phyloP scores from a whole-genome alignment of 1,140 invertebrate species.

The Latrodectus geometricus region DNA sequence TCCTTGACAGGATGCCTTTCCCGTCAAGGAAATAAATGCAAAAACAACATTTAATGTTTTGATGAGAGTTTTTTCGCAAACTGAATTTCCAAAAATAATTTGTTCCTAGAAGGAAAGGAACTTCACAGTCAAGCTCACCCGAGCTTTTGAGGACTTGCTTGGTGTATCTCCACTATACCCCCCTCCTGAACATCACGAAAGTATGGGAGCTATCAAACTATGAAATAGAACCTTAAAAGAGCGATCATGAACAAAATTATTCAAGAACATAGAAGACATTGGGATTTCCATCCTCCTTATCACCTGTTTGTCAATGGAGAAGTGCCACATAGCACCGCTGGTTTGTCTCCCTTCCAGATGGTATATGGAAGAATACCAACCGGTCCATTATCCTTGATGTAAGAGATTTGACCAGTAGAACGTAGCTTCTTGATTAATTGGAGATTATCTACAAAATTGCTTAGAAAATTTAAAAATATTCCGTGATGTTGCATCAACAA shows the following conservation, averaged over 20 bases:
- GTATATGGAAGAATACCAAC: not conserved
- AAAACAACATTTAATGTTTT: not conserved
- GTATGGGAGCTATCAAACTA: not conserved
- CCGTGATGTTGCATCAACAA: not conserved
- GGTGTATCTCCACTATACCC: not conserved
- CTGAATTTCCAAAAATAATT: not conserved
- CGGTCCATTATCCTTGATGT: not conserved
- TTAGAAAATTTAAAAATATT: not conserved
- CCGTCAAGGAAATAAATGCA: too few species aligned
- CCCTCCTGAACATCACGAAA: not conserved
- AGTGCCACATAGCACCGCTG: conserved; percentile 7
- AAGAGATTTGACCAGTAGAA: not conserved
- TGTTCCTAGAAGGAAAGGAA: not conserved
- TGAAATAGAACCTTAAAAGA: not conserved
- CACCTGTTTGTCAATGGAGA: not conserved
- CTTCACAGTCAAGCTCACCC: not conserved
- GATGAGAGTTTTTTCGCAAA: not conserved
- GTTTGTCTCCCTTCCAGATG: conserved; percentile 7
- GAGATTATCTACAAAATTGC: not conserved
- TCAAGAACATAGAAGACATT: not conserved
- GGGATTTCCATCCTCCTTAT: not conserved
- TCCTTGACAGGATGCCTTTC: not conserved
- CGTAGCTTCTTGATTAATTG: not conserved
- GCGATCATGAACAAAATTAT: not conserved
- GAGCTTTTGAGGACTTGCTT: not conserved